phyloP scores from a whole-genome alignment of 2,888 invertebrate genomes.

The Thymelicus lineola region DNA sequence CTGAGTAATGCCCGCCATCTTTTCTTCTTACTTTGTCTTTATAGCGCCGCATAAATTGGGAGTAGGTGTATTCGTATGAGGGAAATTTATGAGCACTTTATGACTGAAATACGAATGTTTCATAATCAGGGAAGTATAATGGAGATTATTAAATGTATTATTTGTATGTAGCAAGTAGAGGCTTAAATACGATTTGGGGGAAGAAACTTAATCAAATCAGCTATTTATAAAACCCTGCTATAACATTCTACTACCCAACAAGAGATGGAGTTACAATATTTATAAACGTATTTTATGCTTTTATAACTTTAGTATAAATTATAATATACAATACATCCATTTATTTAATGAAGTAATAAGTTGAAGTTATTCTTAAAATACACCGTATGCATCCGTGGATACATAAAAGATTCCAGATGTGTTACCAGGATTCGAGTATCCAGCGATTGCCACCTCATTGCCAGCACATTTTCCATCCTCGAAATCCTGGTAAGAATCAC shows the following conservation, averaged over 20 bases:
- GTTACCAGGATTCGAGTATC: constrained; percentile 75
- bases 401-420: constrained; percentile 75
- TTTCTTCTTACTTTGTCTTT: constrained; percentile 59
- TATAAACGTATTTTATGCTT: too few relatives aligned
- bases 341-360: too few relatives aligned
- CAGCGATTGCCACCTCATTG: constrained; percentile 70
- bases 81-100: constrained; percentile 33
- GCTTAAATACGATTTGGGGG: too few relatives aligned
- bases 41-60: constrained; percentile 54
- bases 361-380: constrained; percentile 18
- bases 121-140: not conserved
- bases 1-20: constrained; percentile 61
- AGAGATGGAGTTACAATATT: too few relatives aligned
- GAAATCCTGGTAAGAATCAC: constrained; percentile 67
- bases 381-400: constrained; percentile 66
- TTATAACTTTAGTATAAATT: too few relatives aligned
- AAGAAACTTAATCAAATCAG: too few relatives aligned
- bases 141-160: constrained; percentile 4
- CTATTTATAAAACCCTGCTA: too few relatives aligned
- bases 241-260: too few relatives aligned
- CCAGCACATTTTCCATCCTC: constrained; percentile 64
- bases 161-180: not conserved
- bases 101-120: constrained; percentile 24
- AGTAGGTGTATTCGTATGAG: constrained; percentile 9
- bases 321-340: too few relatives aligned